These are phyloP conservation scores for Acyrthosiphon pisum DNA, from an alignment of 1,140 invertebrate genomes.

Conservation along the genomic window DNA sequence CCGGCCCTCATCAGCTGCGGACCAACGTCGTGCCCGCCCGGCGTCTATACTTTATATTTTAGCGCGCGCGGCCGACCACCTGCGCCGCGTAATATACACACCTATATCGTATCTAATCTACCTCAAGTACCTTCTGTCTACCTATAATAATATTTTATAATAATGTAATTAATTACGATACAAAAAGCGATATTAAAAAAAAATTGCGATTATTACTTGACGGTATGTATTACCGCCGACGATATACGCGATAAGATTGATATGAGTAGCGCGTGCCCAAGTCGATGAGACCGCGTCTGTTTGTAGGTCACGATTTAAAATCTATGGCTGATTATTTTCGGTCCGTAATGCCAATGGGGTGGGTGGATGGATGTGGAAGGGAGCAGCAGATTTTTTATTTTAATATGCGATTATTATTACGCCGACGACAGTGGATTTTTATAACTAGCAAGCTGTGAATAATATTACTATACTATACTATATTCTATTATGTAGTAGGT, in stretches of 20 bases:
- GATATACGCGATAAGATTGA: background rate
- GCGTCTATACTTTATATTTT: background rate
- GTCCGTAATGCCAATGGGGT: background rate
- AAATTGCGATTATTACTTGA: background rate
- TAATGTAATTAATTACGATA: background rate
- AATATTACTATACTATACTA: background rate
- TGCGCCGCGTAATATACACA: background rate
- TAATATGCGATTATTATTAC: background rate
- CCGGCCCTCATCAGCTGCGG: slow-evolving; percentile 14
- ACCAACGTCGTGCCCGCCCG: background rate
- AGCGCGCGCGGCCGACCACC: background rate
- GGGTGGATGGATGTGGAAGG: background rate
- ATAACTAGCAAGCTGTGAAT: background rate
- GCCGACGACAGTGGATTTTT: background rate
- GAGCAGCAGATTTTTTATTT: background rate
- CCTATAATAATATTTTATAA: background rate
- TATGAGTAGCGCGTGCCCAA: background rate
- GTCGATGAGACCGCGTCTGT: background rate
- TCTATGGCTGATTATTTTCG: background rate
- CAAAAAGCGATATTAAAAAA: background rate
- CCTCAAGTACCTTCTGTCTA: background rate
- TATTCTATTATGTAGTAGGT: background rate
- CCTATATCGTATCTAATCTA: background rate
- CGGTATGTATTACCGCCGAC: background rate
- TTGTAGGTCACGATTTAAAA: background rate